phyloP scores from a whole-genome alignment of 2,797 vertebrate species.

The Columba guinea region DNA sequence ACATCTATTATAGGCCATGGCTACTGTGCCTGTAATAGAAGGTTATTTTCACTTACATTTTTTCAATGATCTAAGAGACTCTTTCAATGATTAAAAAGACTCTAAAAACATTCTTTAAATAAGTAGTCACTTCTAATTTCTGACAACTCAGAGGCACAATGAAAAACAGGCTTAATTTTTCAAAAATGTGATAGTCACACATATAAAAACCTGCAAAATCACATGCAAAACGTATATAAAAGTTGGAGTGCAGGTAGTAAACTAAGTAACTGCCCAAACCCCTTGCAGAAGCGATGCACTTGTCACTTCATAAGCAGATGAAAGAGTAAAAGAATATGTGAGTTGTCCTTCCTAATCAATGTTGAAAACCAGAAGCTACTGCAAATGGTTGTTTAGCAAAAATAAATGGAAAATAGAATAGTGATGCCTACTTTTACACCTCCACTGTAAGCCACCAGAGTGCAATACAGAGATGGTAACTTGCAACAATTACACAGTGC shows the following conservation, averaged over 20 bases:
- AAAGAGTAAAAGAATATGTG: neutral
- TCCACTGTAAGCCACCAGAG: neutral
- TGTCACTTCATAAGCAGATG: neutral
- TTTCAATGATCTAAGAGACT: neutral
- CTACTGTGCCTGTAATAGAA: neutral
- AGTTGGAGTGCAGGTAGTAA: neutral
- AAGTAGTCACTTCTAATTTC: neutral
- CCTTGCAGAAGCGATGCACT: neutral
- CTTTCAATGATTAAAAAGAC: neutral
- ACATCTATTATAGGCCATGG: accelerated
- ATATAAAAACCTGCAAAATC: neutral
- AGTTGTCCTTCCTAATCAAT: neutral
- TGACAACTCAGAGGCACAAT: neutral
- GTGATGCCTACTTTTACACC: neutral
- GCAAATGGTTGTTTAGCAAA: neutral
- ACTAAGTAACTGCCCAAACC: neutral
- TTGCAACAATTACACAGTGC: neutral
- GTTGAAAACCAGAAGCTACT: neutral
- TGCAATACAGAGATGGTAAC: neutral
- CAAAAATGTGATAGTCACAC: neutral
- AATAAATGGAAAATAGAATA: neutral
- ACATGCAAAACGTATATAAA: neutral
- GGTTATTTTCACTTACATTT: neutral
- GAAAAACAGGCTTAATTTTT: neutral
- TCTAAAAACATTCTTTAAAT: neutral